A percentile compares a stretch with the other conserved stretches of the same genome.
phyloP scores from a whole-genome alignment of 2,797 vertebrate species.

The Loriculus beryllinus region DNA sequence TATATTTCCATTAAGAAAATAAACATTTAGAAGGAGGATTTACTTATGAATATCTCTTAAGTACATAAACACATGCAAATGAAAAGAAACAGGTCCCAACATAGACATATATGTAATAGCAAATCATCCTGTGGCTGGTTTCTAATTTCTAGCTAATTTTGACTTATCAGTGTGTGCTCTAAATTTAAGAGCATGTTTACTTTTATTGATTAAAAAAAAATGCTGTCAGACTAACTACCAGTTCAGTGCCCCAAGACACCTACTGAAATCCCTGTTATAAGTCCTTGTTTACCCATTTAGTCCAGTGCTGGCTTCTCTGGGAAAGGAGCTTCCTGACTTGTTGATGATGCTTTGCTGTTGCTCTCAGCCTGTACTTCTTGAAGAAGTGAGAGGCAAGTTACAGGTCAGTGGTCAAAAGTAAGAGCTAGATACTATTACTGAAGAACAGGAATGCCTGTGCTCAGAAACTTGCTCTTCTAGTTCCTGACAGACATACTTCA shows the following conservation, averaged over 20 bases:
- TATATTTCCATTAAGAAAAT: constrained; percentile 4
- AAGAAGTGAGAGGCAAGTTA: neutral
- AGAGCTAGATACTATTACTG: neutral
- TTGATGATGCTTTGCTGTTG: neutral
- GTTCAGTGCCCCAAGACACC: neutral
- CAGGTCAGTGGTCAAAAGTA: neutral
- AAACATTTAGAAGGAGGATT: neutral
- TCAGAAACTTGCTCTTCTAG: neutral
- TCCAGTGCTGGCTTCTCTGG: neutral
- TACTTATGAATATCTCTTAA: constrained; percentile 1
- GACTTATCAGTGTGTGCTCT: neutral
- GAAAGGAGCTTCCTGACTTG: neutral
- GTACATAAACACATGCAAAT: neutral
- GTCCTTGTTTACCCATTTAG: neutral
- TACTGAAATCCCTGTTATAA: neutral
- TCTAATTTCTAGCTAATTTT: constrained; percentile 29
- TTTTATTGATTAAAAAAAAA: neutral
- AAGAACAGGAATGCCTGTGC: neutral
- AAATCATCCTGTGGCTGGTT: neutral
- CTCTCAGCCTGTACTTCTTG: neutral
- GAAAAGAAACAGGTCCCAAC: constrained; percentile 1
- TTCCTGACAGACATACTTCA: neutral
- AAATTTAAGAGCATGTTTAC: neutral
- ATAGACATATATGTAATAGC: neutral
- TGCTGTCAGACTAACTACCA: neutral